phyloP scores from a whole-genome alignment of 2,797 vertebrate species.

The Spinus olivaceus region DNA sequence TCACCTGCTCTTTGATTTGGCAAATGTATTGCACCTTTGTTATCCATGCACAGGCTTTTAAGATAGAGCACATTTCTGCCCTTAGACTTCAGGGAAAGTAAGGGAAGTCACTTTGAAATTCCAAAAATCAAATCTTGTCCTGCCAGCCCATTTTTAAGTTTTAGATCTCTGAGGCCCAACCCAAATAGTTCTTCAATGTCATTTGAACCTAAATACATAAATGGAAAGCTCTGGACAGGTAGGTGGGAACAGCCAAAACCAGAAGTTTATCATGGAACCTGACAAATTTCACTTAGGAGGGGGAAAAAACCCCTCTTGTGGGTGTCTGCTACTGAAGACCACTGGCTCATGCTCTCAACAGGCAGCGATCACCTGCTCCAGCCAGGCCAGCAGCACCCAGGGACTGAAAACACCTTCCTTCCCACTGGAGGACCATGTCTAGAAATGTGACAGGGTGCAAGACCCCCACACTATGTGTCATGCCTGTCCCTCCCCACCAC shows the following conservation, averaged over 20 bases:
- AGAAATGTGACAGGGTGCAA: rapidly evolving
- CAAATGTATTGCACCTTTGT: not conserved
- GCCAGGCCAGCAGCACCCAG: not conserved
- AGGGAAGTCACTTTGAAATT: not conserved
- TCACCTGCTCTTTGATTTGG: not conserved
- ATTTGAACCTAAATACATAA: not conserved
- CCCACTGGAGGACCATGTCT: rapidly evolving
- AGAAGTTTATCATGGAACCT: not conserved
- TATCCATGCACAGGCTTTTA: rapidly evolving
- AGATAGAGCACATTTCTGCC: not conserved
- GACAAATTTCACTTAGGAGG: not conserved
- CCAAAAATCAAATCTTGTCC: not conserved
- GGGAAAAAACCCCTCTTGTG: not conserved
- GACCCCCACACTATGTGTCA: rapidly evolving
- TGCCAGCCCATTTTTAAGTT: not conserved
- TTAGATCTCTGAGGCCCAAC: not conserved
- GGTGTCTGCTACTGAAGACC: not conserved
- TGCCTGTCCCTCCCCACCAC: not conserved
- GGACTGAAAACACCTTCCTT: not conserved
- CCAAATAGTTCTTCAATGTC: not conserved
- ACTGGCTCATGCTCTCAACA: not conserved
- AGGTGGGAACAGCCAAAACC: not conserved
- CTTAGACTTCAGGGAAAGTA: not conserved
- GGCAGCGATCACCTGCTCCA: not conserved
- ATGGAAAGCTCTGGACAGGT: not conserved